These are phyloP conservation scores for Didymodactylos carnosus DNA, from an alignment of 2,888 invertebrate genomes.

Conservation along the genomic window DNA sequence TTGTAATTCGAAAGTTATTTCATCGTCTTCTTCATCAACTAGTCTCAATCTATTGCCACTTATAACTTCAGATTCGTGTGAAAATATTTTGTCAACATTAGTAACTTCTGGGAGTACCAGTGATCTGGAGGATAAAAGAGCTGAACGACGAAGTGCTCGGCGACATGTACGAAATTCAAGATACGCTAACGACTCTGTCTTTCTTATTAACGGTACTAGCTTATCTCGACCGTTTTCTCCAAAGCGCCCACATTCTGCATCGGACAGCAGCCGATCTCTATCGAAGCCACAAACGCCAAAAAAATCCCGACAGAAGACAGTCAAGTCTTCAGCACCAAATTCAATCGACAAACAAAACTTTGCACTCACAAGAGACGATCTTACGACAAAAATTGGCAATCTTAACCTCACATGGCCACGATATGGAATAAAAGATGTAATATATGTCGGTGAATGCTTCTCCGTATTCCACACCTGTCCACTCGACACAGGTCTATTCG, in stretches of 20 bases:
- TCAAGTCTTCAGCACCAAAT: background rate
- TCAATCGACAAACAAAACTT: background rate
- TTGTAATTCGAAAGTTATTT: background rate
- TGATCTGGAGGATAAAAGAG: too few relatives aligned
- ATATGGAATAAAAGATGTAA: background rate
- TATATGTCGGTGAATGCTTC: background rate
- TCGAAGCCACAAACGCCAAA: background rate
- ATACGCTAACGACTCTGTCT: too few relatives aligned
- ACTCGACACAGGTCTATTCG: background rate
- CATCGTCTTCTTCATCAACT: background rate
- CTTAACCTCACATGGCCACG: background rate
- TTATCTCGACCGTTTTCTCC: background rate
- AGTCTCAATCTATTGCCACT: background rate
- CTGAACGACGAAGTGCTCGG: too few relatives aligned
- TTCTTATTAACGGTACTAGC: background rate
- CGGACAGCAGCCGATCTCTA: background rate
- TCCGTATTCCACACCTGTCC: background rate
- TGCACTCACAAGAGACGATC: background rate
- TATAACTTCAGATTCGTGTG: background rate
- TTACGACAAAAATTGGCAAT: background rate
- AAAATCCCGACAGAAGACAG: background rate
- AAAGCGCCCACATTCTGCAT: background rate
- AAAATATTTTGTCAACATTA: background rate
- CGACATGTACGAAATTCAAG: too few relatives aligned
- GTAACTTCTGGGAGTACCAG: too few relatives aligned